Evolutionary conservation across 2,888 invertebrate species (phyloP).

Genomic region (Polymixis lichenea): DNA sequence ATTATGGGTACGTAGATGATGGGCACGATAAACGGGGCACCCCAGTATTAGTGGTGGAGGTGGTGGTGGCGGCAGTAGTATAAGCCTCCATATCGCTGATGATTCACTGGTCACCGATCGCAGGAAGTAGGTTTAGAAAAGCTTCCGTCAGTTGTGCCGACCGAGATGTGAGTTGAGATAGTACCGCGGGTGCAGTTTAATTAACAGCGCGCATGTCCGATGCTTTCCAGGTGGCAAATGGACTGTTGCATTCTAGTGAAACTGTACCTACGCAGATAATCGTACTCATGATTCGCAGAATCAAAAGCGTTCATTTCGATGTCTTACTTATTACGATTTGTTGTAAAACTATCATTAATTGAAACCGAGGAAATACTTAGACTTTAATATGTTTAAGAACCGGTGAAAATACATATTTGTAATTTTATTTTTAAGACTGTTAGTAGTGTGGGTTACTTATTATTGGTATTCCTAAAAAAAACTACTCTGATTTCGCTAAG

Average conservation of each 20-base stretch:
- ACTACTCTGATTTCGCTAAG: too few species aligned
- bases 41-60: too few species aligned
- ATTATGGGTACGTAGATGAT: not conserved
- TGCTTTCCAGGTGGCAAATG: not conserved
- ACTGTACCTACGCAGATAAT: not conserved
- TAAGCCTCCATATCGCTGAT: slow-evolving; percentile 1
- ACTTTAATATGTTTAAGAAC: not conserved
- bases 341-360: not conserved
- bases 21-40: accelerated
- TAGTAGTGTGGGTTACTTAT: not conserved
- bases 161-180: not conserved
- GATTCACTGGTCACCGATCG: not conserved
- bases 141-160: not conserved
- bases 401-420: not conserved
- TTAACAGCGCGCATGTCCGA: slow-evolving; percentile 14
- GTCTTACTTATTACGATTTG: too few species aligned
- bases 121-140: not conserved
- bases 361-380: not conserved
- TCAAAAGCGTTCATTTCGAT: not conserved
- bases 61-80: too few species aligned
- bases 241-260: slow-evolving; percentile 21
- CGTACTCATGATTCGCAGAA: not conserved
- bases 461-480: not conserved
- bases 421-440: not conserved
- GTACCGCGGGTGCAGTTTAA: slow-evolving; percentile 12